Base-by-base conservation (phyloP, 2,797 vertebrate genomes). In the Takifugu rubripes region DNA sequence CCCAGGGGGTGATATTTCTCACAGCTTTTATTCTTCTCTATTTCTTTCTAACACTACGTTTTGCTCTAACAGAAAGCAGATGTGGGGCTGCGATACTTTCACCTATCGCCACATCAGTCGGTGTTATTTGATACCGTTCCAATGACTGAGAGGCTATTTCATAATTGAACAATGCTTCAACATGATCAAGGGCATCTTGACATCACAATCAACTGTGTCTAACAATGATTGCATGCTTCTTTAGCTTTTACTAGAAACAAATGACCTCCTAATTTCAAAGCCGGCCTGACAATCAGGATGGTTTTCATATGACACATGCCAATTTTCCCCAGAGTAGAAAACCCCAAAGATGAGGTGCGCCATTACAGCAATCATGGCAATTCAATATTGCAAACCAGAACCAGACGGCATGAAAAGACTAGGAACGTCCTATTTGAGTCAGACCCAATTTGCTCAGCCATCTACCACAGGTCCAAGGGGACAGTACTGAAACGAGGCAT, bases 361-460 rank as follows among this genome's bases (percentile, higher is more conserved):
- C 69, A 82, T 84, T 88, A 84, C 74, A 79, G 84, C 78, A 90
- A 91, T 89, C 89, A 88, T 75, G 63, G 75, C 60, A 74, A 76
- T 76, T 86, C 82, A 84, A 87, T 83, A 85, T 66, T 17, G 53
- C 77, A 90, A 90, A 91, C 72, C 78, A 84, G 79, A 91, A 91
- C 85, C 90, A 91, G 87, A 89, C 80, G 74, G 70, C 77, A 75
- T 36, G 81, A 77, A 87, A 86, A 87, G 84, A 91, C 87, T 87
- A 87, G 81, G 86, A 91, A 90, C 69, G 84, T 90, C 88, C 88
- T 86, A 86, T 86, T 89, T 87, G 78, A 84, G 88, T 91, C 88
- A 81, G 71, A 75, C 58, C 72, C 83, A 89, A 89, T 90, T 89
- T 88, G 72, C 58, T 61, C 57, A 52, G 70, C 76, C 79, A 87